phyloP scores from a whole-genome alignment of 2,113 vertebrate genomes.

The Progne subis region DNA sequence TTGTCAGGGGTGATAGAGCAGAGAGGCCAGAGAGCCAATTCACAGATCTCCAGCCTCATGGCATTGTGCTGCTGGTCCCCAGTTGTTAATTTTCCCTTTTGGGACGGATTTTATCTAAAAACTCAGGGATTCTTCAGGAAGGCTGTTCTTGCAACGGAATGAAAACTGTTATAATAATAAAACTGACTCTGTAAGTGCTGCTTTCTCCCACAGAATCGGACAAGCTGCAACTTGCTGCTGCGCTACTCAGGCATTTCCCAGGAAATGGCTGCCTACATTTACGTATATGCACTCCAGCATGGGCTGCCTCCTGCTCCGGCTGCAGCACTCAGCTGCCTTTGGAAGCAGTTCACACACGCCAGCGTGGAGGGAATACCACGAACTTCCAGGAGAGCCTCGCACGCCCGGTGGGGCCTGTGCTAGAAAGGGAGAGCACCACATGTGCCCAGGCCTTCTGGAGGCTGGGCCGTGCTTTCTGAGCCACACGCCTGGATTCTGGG shows the following conservation, averaged over 20 bases:
- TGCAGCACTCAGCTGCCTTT: background rate
- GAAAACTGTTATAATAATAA: background rate
- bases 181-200: background rate
- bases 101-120: background rate
- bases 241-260: accelerated
- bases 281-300: background rate
- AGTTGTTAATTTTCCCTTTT: background rate
- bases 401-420: background rate
- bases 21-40: background rate
- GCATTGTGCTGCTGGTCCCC: background rate
- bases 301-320: background rate
- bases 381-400: background rate
- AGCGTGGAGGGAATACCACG: background rate
- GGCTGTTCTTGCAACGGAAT: background rate
- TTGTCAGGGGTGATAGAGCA: background rate
- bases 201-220: background rate
- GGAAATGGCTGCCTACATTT: background rate
- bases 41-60: background rate
- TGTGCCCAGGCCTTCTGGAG: background rate
- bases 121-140: background rate
- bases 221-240: background rate
- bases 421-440: background rate
- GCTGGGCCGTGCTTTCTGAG: background rate
- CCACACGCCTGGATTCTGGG: background rate
- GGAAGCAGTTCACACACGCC: slow-evolving; percentile 1